These are phyloP conservation scores for Ylistrum balloti DNA, from an alignment of 1,140 invertebrate species.

Conservation along the genomic window DNA sequence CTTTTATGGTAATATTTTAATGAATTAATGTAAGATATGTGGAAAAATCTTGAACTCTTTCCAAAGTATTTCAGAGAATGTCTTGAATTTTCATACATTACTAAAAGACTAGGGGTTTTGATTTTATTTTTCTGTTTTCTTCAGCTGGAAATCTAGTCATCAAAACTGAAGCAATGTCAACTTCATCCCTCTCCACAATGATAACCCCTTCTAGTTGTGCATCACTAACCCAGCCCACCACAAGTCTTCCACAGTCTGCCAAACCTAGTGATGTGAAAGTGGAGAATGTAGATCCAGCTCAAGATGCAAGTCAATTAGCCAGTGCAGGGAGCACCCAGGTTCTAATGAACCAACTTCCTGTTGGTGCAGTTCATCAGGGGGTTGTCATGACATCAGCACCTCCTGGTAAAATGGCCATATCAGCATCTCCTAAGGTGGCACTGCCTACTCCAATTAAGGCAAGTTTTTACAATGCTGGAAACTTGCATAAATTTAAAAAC, in stretches of 20 bases:
- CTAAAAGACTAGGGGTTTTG: too few species aligned
- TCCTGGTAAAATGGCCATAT: conserved; percentile 60
- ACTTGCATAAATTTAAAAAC: too few species aligned
- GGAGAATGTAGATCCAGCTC: background rate
- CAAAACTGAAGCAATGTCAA: conserved; percentile 2
- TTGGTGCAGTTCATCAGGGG: conserved; percentile 43
- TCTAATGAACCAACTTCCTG: conserved; percentile 44
- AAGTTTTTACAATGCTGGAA: background rate
- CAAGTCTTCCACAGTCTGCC: conserved; percentile 43
- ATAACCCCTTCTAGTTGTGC: background rate
- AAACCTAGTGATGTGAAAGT: conserved; percentile 42
- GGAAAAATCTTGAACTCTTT: too few species aligned
- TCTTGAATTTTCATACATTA: too few species aligned
- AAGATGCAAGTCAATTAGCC: conserved; percentile 9
- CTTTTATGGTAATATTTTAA: too few species aligned
- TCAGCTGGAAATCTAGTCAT: conserved; percentile 16
- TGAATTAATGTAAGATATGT: too few species aligned
- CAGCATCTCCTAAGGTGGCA: conserved; percentile 59
- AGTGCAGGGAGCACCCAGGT: background rate
- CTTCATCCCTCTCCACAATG: background rate
- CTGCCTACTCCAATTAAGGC: conserved; percentile 74
- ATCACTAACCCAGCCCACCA: conserved; percentile 35
- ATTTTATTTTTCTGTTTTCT: background rate
- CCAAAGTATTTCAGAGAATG: too few species aligned
- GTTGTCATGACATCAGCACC: conserved; percentile 41